Base-by-base conservation (phyloP, 1,140 invertebrate species). In the Tetramorium parvispinum region DNA sequence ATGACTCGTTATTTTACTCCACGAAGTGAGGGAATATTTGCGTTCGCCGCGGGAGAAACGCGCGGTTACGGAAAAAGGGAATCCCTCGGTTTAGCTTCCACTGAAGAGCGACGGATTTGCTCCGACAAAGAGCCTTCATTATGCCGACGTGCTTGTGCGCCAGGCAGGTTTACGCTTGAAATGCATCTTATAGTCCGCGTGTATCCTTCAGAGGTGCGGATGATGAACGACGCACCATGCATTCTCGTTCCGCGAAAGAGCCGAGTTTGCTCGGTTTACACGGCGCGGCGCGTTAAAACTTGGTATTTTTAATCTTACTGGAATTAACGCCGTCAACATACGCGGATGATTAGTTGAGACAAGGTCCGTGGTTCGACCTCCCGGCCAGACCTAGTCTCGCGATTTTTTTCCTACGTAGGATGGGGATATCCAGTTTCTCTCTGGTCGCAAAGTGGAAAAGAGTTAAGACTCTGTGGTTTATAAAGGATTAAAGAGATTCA, bases 91-190 rank as follows among this genome's bases (percentile, higher is more conserved):
- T 82, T 59, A 49, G 40, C 7, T 59, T 65, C 24, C 53, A 37
- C 11, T 68, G 46, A 40, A 32, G 16, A 55, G 18, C 51, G 40
- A 49, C 18, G 53, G 68, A 59, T 61, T 49, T 27, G 53, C 68
- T 11, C 40, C 68, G 79, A 83, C 68, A 75, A 83, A 83, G 55
- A 61, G 43, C 51, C 40, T 21, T 21, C 24, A 73, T 59, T 46
- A 24, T 83, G 18, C 53, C 53, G 68, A 51, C 18, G 37, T 63
- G 37, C 24, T 37, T 53, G 24, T 21, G 7, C 66, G 68, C 40
- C 53, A 61, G 68, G 4, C 27, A 55, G 53, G 40, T 75, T 78
- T 61, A 83, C 59, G 53, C 68, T 75, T 83, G 68, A 83, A 75
- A 83, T 75, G 27, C 68, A 37, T 73, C 68, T 83, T 83, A 75